Evolutionary conservation across 2,113 vertebrate genomes (phyloP), one percentile per base, ranked within the genome.

Genomic region (Melospiza melodia): DNA sequence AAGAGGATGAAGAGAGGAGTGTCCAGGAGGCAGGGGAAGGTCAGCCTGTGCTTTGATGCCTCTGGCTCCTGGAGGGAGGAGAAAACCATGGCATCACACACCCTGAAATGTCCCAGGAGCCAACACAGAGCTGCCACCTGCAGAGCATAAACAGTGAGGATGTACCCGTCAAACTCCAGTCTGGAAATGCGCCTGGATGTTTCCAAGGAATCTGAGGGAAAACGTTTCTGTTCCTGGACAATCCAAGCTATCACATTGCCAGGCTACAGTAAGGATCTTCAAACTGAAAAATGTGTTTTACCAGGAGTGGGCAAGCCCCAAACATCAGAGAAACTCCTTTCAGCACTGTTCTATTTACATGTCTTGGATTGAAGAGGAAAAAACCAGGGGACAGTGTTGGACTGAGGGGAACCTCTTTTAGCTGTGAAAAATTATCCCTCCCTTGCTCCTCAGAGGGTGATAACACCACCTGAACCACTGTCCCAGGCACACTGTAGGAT

Each of bases 121-220:
- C 79, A 80, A 31, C 22, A 49, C 6, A 12, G 22, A 12, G 22
- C 22, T 90, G 59, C 65, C 79, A 84, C 69, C 90, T 73, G 67
- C 84, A 90, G 37, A 74, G 79, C 39, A 4, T 28, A 75, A 94
- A 81, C 69, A 35, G 22, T 37, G 43, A 93, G 72, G 79, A 63
- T 92, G 74, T 77, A 91, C 71, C 75, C 75, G 9, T 79, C 87
- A 71, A 73, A 71, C 43, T 93, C 63, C 41, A 83, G 59, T 69
- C 31, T 95, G 84, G 87, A 95, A 93, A 57, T 14, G 55, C 4
- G 54, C 94, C 87, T 87, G 59, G 59, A 76, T 93, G 90, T 92
- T 96, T 91, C 86, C 61, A 90, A 92, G 87, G 93, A 95, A 92
- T 89, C 73, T n/a, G 73, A 87, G 89, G 61, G 65, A 89, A 93